Conservation (phyloP, 2,797 vertebrate genomes). For the Xiphorhynchus erythropygius region DNA sequence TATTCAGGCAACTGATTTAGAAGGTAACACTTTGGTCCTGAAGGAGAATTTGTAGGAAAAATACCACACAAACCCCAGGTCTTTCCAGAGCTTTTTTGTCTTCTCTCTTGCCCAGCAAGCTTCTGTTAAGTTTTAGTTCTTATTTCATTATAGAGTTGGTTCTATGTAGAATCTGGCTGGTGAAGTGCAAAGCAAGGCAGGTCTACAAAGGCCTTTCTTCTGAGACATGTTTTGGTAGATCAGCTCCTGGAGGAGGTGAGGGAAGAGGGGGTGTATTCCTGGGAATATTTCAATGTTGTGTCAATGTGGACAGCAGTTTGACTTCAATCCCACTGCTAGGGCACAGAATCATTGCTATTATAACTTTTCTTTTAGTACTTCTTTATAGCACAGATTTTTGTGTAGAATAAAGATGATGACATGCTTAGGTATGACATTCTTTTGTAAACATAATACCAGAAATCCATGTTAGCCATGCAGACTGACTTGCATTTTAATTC, state of each 20-base stretch:
- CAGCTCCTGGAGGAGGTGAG: not conserved
- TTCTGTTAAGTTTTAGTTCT: not conserved
- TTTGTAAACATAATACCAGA: not conserved
- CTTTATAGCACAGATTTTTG: not conserved
- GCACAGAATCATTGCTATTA: not conserved
- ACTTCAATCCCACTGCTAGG: not conserved
- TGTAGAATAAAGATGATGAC: not conserved
- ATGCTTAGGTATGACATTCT: not conserved
- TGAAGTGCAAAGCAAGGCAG: not conserved
- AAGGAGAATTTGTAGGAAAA: not conserved
- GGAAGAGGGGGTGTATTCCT: not conserved
- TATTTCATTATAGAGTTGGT: not conserved
- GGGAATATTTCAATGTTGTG: not conserved
- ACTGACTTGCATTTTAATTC: not conserved
- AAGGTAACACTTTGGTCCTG: not conserved
- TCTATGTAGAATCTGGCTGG: not conserved
- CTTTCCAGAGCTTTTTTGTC: not conserved
- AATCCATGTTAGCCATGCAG: not conserved
- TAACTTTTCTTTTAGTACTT: not conserved
- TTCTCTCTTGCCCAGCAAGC: not conserved
- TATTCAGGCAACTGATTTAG: not conserved
- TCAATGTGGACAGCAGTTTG: not conserved
- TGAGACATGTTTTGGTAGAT: not conserved
- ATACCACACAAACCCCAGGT: not conserved
- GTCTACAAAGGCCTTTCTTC: not conserved